Base-by-base conservation (phyloP, 2,113 vertebrate genomes). In the Morone chrysops region DNA sequence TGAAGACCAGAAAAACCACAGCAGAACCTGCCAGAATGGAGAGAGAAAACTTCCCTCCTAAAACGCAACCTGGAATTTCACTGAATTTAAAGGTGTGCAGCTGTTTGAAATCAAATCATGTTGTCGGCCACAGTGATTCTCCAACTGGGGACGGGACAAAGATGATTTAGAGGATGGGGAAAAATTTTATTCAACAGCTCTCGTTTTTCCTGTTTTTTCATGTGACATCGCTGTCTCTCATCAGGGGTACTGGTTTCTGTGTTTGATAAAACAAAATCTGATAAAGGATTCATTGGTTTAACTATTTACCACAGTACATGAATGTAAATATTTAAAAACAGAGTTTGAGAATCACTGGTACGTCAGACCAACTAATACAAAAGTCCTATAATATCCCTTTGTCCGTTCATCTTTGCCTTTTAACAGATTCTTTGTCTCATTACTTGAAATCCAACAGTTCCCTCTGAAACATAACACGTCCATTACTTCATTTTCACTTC, bases 51-150 rank as follows among this genome's bases (percentile, higher is more conserved):
- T 79, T 92, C n/a, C 62, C 85, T 61, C 79, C 82, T 11, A 89
- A 82, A 78, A 70, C 80, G 1, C 85, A 85, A 50, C 77, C 89
- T 31, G 91, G 90, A 31, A 81, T 93, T 40, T 91, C 94, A 41
- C 82, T 94, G 12, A 92, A 85, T 82, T 67, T 94, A 47, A 94
- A 92, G 95, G 95, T 96, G 40, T 61, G 82, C 81, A 22, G 20
- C 54, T 59, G 13, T 77, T 67, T 70, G 8, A 18, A 62, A 47
- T 65, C 12, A 13, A 41, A 7, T 18, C 17, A 11, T 40, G 9
- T 18, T 43, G 40, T 66, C 8, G 40, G 45, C 65, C 45, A 41
- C 20, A 8, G 4, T 71, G 57, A 65, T 65, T 59, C 41, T 57
- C 41, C n/a, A 22, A 2, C 43, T 1, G 9, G 6, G 1, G 43